Percentiles rank a stretch among this genome's conserved stretches.
These are phyloP conservation scores for Catharus bicknelli DNA, from an alignment of 2,113 vertebrate genomes.

Conservation along the genomic window DNA sequence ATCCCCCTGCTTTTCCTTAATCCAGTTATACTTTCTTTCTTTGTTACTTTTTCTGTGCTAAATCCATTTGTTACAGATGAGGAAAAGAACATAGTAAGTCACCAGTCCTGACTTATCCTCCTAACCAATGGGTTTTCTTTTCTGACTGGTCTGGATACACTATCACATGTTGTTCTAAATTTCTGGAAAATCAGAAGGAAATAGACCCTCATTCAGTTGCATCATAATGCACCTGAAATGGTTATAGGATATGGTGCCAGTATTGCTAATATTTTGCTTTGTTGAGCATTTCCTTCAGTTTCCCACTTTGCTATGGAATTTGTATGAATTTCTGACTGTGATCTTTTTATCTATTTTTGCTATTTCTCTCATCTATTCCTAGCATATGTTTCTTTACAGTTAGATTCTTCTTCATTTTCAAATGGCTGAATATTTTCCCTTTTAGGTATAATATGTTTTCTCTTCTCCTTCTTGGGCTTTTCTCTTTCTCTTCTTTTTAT, in stretches of 20 bases:
- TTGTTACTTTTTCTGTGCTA: background rate
- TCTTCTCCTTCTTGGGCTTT: background rate
- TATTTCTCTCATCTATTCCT: background rate
- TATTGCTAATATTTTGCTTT: background rate
- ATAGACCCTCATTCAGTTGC: background rate
- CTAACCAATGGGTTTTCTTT: background rate
- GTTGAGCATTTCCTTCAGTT: background rate
- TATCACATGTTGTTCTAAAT: background rate
- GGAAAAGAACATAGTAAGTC: background rate
- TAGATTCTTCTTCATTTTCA: background rate
- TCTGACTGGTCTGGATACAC: background rate
- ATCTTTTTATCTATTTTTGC: background rate
- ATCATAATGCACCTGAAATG: background rate
- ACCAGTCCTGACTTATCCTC: background rate
- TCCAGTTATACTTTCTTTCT: background rate
- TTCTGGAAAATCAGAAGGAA: background rate
- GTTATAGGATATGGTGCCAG: background rate
- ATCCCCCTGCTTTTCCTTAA: background rate
- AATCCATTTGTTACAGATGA: background rate
- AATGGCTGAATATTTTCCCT: background rate
- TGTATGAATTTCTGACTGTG: background rate
- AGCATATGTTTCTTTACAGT: background rate
- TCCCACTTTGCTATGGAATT: background rate
- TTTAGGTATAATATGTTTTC: background rate
- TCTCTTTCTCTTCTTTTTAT: background rate